phyloP scores from a whole-genome alignment of 2,888 invertebrate genomes.

The Eupithecia tripunctaria region DNA sequence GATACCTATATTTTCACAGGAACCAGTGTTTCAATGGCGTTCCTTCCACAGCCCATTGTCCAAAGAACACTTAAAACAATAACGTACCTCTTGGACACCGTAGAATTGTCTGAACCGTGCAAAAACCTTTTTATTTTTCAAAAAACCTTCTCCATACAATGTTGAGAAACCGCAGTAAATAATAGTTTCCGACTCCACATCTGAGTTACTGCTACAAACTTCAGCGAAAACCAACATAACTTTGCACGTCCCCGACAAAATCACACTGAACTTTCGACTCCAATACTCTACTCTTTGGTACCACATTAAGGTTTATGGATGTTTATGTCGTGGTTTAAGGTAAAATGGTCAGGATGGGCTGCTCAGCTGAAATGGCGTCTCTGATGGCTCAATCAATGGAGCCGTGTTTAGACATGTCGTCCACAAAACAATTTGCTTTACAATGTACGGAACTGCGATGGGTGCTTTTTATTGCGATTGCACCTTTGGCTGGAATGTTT shows the following conservation, averaged over 20 bases:
- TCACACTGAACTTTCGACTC: slow-evolving; percentile 31
- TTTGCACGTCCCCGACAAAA: slow-evolving; percentile 23
- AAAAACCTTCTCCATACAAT: slow-evolving; percentile 69
- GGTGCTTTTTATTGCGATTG: slow-evolving; percentile 61
- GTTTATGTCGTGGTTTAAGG: slow-evolving; percentile 24
- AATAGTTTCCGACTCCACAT: slow-evolving; percentile 77
- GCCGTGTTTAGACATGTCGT: slow-evolving; percentile 72
- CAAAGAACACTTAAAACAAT: slow-evolving; percentile 22
- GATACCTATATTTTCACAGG: slow-evolving; percentile 8
- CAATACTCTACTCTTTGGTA: slow-evolving; percentile 42
- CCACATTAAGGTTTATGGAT: slow-evolving; percentile 22
- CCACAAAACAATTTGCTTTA: slow-evolving; percentile 77
- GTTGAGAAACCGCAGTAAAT: slow-evolving; percentile 78
- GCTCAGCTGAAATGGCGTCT: slow-evolving; percentile 71
- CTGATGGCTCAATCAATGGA: slow-evolving; percentile 80
- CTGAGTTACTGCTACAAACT: slow-evolving; percentile 78
- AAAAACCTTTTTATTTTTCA: slow-evolving; percentile 64
- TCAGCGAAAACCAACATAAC: slow-evolving; percentile 54
- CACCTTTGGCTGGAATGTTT: slow-evolving; percentile 56
- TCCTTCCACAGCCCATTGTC: background rate
- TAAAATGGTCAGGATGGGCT: slow-evolving; percentile 54
- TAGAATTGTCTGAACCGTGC: slow-evolving; percentile 50
- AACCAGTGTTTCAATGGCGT: slow-evolving; percentile 2
- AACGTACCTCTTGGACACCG: slow-evolving; percentile 17
- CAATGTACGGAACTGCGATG: slow-evolving; percentile 66